Percentiles rank a stretch among this genome's conserved stretches.
Evolutionary conservation across 1,140 invertebrate genomes (phyloP).

Genomic region (Drosophila virilis): DNA sequence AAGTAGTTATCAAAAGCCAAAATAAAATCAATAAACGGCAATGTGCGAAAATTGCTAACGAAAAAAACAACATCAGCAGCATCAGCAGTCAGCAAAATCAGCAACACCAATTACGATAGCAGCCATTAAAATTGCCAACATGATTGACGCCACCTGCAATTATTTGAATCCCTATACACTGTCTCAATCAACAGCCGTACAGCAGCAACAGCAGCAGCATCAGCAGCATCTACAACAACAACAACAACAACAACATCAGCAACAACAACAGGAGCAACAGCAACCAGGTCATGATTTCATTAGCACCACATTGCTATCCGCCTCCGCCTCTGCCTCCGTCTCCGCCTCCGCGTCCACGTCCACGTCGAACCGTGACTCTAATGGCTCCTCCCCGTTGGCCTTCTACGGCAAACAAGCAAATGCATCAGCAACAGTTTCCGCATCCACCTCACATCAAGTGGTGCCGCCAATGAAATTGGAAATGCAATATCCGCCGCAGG

Average conservation of each 20-base stretch:
- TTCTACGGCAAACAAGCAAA: conserved; percentile 24
- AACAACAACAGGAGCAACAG: conserved; percentile 23
- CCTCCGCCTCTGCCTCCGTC: conserved; percentile 3
- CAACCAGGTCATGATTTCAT: conserved; percentile 50
- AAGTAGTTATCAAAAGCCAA: conserved; percentile 18
- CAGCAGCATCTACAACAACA: conserved; percentile 46
- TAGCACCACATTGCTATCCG: conserved; percentile 47
- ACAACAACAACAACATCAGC: conserved; percentile 42
- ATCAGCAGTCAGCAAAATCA: conserved; percentile 10
- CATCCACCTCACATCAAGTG: conserved; percentile 32
- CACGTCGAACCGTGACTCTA: conserved; percentile 16
- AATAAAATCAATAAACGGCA: conserved; percentile 66
- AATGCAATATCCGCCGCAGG: conserved; percentile 80
- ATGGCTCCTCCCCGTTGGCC: conserved; percentile 21
- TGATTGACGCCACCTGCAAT: conserved; percentile 83
- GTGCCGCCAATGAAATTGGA: conserved; percentile 74
- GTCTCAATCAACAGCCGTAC: conserved; percentile 42
- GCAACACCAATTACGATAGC: conserved; percentile 18
- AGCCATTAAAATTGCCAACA: conserved; percentile 52
- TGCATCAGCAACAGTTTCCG: conserved; percentile 34
- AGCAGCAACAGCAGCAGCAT: conserved; percentile 53
- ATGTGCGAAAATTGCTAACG: conserved; percentile 70
- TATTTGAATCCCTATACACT: conserved; percentile 76
- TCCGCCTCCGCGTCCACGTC: conserved; percentile 23
- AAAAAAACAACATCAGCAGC: conserved; percentile 10